phyloP scores from a whole-genome alignment of 2,797 vertebrate species.

The Tokudaia muenninki region DNA sequence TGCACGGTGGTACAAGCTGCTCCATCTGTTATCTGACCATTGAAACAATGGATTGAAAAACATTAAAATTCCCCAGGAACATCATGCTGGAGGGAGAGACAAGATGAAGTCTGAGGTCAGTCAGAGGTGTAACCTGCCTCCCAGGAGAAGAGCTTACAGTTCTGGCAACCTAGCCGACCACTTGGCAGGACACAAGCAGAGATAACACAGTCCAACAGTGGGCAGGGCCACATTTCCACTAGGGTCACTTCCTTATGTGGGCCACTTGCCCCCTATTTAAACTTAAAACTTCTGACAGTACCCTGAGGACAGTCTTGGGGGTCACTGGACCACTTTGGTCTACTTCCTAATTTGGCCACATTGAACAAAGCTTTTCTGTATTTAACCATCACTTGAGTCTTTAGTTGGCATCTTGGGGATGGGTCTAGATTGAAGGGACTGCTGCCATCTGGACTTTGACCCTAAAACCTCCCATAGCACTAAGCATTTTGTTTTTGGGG shows the following conservation, averaged over 20 bases:
- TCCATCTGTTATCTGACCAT: background rate
- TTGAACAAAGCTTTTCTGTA: background rate
- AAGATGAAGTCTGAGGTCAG: background rate
- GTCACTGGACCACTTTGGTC: background rate
- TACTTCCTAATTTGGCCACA: too few species aligned
- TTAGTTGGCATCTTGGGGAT: background rate
- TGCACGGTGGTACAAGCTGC: accelerated
- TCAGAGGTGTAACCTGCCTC: background rate
- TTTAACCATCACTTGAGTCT: background rate
- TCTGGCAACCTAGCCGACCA: too few species aligned
- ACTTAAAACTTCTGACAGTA: background rate
- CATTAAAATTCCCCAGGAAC: background rate
- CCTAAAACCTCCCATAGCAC: background rate
- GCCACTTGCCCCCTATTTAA: background rate
- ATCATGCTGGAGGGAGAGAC: background rate
- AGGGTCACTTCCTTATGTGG: background rate
- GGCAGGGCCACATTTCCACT: background rate
- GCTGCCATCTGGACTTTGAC: background rate
- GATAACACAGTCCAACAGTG: background rate
- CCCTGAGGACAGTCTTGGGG: background rate
- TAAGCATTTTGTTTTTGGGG: background rate
- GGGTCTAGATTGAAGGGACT: background rate
- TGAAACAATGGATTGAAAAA: background rate
- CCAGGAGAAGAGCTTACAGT: background rate
- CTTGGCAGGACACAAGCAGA: background rate